A percentile compares a stretch with the other conserved stretches of the same genome.
These are phyloP conservation scores for Bellardia pandia DNA, from an alignment of 2,888 invertebrate genomes.

Conservation along the genomic window DNA sequence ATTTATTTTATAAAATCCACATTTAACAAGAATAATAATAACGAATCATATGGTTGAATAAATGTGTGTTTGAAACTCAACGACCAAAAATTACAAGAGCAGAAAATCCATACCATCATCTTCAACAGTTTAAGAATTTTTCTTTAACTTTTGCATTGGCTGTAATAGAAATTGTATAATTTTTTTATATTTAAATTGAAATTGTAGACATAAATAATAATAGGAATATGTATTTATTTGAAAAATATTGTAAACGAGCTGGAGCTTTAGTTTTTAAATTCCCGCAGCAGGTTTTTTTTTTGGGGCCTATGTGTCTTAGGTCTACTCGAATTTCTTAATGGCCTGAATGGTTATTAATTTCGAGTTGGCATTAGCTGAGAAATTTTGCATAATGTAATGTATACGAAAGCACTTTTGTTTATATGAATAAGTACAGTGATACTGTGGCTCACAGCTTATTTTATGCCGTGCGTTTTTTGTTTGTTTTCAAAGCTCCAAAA, in stretches of 20 bases:
- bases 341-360: neutral
- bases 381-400: no score
- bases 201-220: neutral
- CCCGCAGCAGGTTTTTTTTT: neutral
- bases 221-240: no score
- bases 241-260: conserved; percentile 20
- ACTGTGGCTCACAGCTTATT: no score
- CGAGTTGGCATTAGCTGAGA: no score
- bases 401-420: no score
- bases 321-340: neutral
- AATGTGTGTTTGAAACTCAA: conserved; percentile 47
- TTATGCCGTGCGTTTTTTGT: no score
- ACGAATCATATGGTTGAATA: conserved; percentile 53
- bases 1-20: conserved; percentile 62
- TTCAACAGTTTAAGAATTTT: neutral
- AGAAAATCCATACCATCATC: neutral
- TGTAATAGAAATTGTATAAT: neutral
- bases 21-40: conserved; percentile 29
- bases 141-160: neutral
- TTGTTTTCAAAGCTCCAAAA: no score
- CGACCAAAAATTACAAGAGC: neutral
- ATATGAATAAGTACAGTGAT: no score
- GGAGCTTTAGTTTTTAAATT: neutral
- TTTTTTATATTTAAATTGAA: neutral
- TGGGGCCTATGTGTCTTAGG: neutral